phyloP scores from a whole-genome alignment of 2,888 invertebrate genomes.

The Leucoma salicis region DNA sequence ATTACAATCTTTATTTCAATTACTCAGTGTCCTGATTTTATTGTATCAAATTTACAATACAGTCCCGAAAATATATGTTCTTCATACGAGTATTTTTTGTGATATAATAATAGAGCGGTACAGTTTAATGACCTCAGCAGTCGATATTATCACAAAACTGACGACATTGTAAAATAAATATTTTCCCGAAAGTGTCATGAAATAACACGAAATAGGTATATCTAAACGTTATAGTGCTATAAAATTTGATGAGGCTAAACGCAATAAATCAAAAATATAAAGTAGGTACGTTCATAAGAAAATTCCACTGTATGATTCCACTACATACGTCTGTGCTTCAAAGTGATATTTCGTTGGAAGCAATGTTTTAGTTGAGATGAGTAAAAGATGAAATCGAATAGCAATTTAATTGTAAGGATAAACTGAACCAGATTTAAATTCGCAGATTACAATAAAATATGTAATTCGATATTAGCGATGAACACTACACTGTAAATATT shows the following conservation, averaged over 20 bases:
- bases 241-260: constrained; percentile 12
- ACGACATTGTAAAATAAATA: constrained; percentile 44
- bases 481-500: no score
- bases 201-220: constrained; percentile 40
- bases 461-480: no score
- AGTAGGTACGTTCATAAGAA: constrained; percentile 4
- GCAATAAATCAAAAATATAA: constrained; percentile 5
- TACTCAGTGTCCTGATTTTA: no score
- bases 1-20: no score
- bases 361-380: not conserved
- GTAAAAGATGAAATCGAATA: not conserved
- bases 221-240: constrained; percentile 8
- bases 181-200: constrained; percentile 44
- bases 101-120: constrained; percentile 39
- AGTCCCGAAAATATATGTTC: constrained; percentile 32
- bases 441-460: no score
- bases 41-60: no score
- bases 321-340: constrained; percentile 2
- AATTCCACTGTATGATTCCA: constrained; percentile 5
- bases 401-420: no score
- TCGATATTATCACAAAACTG: constrained; percentile 53
- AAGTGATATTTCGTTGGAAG: constrained; percentile 18
- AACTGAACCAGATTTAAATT: no score
- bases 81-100: constrained; percentile 29
- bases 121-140: constrained; percentile 48